Conservation (phyloP, 2,797 vertebrate species). For the Lepidocolaptes lacrymiger region DNA sequence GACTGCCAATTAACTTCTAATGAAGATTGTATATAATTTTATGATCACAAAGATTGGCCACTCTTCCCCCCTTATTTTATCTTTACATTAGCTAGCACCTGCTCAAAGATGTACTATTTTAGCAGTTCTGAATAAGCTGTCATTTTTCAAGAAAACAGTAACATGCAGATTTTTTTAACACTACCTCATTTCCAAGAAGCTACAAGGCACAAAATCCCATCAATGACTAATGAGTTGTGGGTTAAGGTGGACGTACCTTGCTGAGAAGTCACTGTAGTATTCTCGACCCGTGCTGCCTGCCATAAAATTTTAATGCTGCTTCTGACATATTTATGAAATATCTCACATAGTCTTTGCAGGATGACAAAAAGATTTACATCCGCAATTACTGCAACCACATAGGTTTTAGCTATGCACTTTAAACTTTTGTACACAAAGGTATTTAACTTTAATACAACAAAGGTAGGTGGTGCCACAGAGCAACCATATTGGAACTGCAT, state of each 20-base stretch:
- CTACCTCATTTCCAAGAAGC: slow-evolving; percentile 3
- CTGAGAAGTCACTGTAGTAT: slow-evolving; percentile 79
- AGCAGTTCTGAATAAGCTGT: background rate
- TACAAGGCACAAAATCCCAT: slow-evolving; percentile 48
- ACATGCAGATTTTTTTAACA: slow-evolving; percentile 36
- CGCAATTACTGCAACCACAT: slow-evolving; percentile 67
- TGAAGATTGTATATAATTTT: background rate
- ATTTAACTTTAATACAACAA: slow-evolving; percentile 61
- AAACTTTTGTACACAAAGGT: slow-evolving; percentile 54
- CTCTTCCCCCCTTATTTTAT: background rate
- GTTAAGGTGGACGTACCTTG: slow-evolving; percentile 79
- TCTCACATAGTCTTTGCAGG: slow-evolving; percentile 68
- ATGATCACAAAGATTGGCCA: background rate
- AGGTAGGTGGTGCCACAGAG: slow-evolving; percentile 32
- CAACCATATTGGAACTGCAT: slow-evolving; percentile 12
- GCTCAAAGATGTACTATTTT: background rate
- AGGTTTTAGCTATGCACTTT: slow-evolving; percentile 45
- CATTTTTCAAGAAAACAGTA: slow-evolving; percentile 24
- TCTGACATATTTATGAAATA: slow-evolving; percentile 81
- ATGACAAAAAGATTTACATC: slow-evolving; percentile 76
- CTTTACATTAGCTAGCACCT: background rate
- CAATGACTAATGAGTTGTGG: slow-evolving; percentile 78
- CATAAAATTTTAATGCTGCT: slow-evolving; percentile 85
- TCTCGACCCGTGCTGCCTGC: slow-evolving; percentile 77
- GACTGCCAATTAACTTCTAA: slow-evolving; percentile 16